These are phyloP conservation scores for Leptestheria dahalacensis DNA, from an alignment of 1,140 invertebrate genomes.

Conservation along the genomic window DNA sequence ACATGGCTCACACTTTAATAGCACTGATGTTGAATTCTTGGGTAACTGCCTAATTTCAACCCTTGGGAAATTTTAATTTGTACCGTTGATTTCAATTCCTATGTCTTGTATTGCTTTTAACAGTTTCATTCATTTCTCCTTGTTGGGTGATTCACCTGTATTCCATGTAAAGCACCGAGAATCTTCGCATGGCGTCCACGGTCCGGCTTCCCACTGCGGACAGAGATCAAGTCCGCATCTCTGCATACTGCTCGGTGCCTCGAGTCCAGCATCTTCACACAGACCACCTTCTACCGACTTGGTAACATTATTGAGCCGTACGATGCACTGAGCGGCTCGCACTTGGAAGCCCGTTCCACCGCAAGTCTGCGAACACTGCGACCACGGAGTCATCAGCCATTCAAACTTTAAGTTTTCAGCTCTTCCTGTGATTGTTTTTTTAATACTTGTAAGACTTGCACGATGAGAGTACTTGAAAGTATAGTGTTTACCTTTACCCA, in stretches of 20 bases:
- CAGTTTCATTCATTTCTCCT: too few relatives aligned
- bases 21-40: too few relatives aligned
- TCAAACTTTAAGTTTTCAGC: conserved; percentile 42
- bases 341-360: conserved; percentile 56
- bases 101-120: too few relatives aligned
- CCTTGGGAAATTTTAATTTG: too few relatives aligned
- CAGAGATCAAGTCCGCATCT: conserved; percentile 51
- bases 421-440: conserved; percentile 16
- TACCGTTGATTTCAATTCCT: too few relatives aligned
- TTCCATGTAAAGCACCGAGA: conserved; percentile 59
- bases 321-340: conserved; percentile 53
- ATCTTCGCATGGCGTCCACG: conserved; percentile 53
- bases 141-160: conserved; percentile 35
- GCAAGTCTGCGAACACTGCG: conserved; percentile 69
- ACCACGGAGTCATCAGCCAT: conserved; percentile 70
- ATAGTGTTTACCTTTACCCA: conserved; percentile 28
- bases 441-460: neutral
- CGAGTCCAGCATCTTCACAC: conserved; percentile 51
- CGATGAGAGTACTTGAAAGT: neutral
- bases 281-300: conserved; percentile 43
- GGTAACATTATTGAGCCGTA: conserved; percentile 37
- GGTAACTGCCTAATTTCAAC: too few relatives aligned
- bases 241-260: conserved; percentile 44
- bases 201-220: conserved; percentile 49
- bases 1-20: too few relatives aligned